These are phyloP conservation scores for Danaus plexippus DNA, from an alignment of 1,140 invertebrate genomes.

Conservation along the genomic window DNA sequence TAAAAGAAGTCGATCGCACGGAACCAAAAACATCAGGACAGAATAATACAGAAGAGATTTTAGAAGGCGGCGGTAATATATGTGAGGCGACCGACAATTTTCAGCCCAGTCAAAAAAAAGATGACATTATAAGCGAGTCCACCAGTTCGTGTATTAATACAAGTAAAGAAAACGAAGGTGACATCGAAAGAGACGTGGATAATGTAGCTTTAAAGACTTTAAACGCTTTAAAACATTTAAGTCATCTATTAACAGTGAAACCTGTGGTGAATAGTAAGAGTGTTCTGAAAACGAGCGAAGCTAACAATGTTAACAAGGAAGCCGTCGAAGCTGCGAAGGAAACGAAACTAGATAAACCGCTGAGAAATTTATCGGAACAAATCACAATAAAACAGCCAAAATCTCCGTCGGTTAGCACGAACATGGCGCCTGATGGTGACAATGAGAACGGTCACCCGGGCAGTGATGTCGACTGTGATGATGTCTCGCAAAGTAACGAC, in stretches of 20 bases:
- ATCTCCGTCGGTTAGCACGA: constrained; percentile 13
- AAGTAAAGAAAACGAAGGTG: background rate
- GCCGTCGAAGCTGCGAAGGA: background rate
- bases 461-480: constrained; percentile 12
- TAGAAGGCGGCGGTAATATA: too few species aligned
- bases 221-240: constrained; percentile 45
- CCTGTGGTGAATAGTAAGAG: constrained; percentile 17
- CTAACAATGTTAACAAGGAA: background rate
- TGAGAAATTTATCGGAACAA: constrained; percentile 35
- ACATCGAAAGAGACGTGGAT: constrained; percentile 10
- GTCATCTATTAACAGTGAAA: constrained; percentile 51
- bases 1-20: too few species aligned
- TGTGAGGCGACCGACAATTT: too few species aligned
- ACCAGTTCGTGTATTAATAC: too few species aligned
- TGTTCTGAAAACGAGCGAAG: background rate
- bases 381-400: constrained; percentile 31
- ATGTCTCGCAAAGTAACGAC: background rate
- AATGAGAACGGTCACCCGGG: constrained; percentile 17
- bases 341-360: constrained; percentile 16
- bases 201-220: constrained; percentile 24
- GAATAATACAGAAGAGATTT: too few species aligned
- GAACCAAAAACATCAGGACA: too few species aligned
- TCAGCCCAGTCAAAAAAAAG: too few species aligned
- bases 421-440: constrained; percentile 12
- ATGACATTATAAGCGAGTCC: too few species aligned